phyloP scores from a whole-genome alignment of 2,797 vertebrate species.

The Pteropus rufus region DNA sequence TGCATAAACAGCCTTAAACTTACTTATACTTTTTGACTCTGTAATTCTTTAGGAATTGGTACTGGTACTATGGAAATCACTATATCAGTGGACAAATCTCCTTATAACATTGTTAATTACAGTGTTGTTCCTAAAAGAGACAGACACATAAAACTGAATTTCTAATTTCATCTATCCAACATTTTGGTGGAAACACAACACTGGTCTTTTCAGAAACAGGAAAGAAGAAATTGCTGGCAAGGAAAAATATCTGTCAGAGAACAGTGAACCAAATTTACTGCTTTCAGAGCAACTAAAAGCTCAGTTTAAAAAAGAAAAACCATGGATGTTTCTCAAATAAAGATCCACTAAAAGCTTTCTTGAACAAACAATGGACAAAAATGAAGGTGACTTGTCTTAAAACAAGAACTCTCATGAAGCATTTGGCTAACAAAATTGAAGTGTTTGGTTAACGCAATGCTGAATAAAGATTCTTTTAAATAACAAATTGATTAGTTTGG shows the following conservation, averaged over 20 bases:
- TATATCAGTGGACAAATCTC: not conserved
- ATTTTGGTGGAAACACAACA: not conserved
- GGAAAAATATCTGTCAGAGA: not conserved
- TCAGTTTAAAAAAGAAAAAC: not conserved
- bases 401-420: not conserved
- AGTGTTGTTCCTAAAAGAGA: not conserved
- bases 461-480: not conserved
- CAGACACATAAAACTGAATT: not conserved
- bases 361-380: slow-evolving; percentile 31
- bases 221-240: not conserved
- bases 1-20: not conserved
- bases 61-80: not conserved
- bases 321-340: not conserved
- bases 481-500: slow-evolving; percentile 3
- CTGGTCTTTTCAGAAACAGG: not conserved
- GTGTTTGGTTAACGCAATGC: not conserved
- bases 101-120: not conserved
- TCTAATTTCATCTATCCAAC: not conserved
- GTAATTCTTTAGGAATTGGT: not conserved
- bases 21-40: not conserved
- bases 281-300: slow-evolving; percentile 12
- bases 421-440: not conserved
- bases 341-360: not conserved
- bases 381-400: not conserved
- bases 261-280: not conserved